A percentile compares a stretch with the other conserved stretches of the same genome.
Conservation (phyloP, 2,113 vertebrate species). For the Mus spicilegus region DNA sequence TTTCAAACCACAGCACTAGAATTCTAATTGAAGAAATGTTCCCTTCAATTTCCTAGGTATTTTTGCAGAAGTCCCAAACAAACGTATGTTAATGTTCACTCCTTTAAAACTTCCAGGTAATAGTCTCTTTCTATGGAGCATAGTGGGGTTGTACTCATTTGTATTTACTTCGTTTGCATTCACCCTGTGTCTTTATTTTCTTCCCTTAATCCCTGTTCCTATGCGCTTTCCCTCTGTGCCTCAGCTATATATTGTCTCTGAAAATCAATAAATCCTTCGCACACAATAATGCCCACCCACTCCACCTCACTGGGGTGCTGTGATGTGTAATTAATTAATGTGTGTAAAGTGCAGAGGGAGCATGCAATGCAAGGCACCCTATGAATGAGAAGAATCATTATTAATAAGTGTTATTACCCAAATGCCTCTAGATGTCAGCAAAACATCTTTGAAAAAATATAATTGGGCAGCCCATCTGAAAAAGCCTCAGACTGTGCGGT, state of each 20-base stretch:
- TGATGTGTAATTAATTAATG: conserved; percentile 82
- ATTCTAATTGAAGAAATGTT: background rate
- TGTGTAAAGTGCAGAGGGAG: conserved; percentile 75
- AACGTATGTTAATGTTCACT: conserved; percentile 54
- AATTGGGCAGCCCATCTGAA: conserved; percentile 67
- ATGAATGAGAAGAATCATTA: conserved; percentile 71
- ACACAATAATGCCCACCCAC: conserved; percentile 79
- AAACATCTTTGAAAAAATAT: conserved; percentile 83
- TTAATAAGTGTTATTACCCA: conserved; percentile 82
- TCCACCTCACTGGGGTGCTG: conserved; percentile 76
- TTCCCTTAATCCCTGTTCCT: conserved; percentile 63
- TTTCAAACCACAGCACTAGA: background rate
- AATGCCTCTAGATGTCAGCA: conserved; percentile 85
- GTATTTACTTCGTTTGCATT: conserved; percentile 72
- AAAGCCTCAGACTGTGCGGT: background rate
- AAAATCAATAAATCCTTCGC: conserved; percentile 82
- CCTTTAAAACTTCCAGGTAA: conserved; percentile 46
- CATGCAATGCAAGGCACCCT: background rate
- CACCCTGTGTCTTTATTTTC: conserved; percentile 13
- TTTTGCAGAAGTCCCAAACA: conserved; percentile 35
- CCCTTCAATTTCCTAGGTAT: background rate
- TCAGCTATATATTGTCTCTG: conserved; percentile 69
- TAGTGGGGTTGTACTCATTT: conserved; percentile 33
- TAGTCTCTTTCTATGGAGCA: conserved; percentile 62
- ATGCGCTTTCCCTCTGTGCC: conserved; percentile 52